phyloP scores from a whole-genome alignment of 2,888 invertebrate species.

The Tetheella fluctuosa region DNA sequence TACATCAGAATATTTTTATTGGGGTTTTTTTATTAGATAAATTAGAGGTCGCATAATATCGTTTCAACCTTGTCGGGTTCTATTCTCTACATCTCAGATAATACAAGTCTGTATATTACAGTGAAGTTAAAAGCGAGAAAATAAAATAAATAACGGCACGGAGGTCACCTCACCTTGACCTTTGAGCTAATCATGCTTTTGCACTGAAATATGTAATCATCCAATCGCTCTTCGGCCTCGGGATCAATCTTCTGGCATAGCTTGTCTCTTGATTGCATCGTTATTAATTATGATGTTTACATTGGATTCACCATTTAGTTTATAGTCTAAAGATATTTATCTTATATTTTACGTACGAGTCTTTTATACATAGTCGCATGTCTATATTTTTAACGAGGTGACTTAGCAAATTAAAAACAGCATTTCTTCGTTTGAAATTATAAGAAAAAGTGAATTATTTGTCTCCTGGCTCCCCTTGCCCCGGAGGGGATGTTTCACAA shows the following conservation, averaged over 20 bases:
- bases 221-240: neutral
- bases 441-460: too few species aligned
- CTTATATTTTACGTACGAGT: too few species aligned
- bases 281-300: neutral
- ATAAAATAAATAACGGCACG: neutral
- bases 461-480: too few species aligned
- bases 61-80: neutral
- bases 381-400: too few species aligned
- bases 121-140: neutral
- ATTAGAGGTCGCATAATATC: neutral
- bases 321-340: too few species aligned
- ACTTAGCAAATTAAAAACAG: too few species aligned
- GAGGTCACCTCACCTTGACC: constrained; percentile 15
- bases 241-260: neutral
- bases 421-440: too few species aligned
- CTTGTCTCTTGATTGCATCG: neutral
- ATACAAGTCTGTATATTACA: neutral
- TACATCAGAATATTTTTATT: too few species aligned
- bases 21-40: too few species aligned
- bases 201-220: neutral
- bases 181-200: constrained; percentile 6
- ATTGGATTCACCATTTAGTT: neutral
- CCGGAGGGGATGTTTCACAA: too few species aligned
- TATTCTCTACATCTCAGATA: neutral
- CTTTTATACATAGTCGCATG: too few species aligned